Conservation (phyloP, 2,888 invertebrate genomes). For the Epinotia demarniana region DNA sequence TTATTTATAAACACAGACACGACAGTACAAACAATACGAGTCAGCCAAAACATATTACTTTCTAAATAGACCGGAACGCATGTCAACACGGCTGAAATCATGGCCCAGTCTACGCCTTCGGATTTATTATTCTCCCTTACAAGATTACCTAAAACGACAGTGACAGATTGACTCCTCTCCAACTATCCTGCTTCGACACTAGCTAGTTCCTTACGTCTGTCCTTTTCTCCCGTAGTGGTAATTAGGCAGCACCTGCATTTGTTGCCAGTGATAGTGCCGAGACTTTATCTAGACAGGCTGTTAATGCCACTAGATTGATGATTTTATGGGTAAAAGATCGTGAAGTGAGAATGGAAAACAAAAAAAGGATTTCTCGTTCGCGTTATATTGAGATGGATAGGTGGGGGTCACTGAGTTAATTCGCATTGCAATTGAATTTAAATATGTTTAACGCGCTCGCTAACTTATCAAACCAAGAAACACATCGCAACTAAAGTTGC, state of each 20-base stretch:
- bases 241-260: constrained; percentile 81
- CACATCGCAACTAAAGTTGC: not conserved
- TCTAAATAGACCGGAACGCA: constrained; percentile 55
- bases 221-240: constrained; percentile 63
- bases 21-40: constrained; percentile 31
- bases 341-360: constrained; percentile 38
- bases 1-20: constrained; percentile 16
- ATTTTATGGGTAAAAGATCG: constrained; percentile 56
- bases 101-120: constrained; percentile 64
- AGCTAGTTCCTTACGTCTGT: constrained; percentile 49
- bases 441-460: not conserved
- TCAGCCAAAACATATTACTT: constrained; percentile 49
- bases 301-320: constrained; percentile 79
- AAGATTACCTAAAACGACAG: constrained; percentile 81
- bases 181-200: constrained; percentile 59
- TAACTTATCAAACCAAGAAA: not conserved
- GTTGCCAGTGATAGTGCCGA: constrained; percentile 70
- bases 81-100: constrained; percentile 71
- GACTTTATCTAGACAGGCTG: constrained; percentile 76
- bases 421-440: not conserved
- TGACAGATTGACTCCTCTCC: constrained; percentile 77
- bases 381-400: constrained; percentile 40
- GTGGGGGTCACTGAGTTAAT: constrained; percentile 1
- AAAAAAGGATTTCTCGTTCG: constrained; percentile 35
- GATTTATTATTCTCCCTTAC: constrained; percentile 79